Base-by-base conservation (phyloP, 2,888 invertebrate genomes). In the Drosophila picticornis region DNA sequence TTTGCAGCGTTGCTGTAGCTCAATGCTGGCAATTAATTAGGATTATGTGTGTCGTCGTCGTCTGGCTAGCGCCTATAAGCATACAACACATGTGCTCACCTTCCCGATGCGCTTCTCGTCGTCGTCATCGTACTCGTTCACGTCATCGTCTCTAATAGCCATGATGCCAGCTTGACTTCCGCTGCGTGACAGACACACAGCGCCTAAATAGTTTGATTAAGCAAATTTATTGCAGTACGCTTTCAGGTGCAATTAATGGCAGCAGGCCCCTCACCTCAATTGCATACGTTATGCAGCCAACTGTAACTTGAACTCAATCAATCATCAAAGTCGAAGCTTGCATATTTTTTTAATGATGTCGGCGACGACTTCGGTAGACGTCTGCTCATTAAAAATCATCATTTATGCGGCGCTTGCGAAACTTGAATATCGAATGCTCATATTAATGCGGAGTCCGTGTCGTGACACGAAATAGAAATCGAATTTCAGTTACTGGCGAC, bases 11-110 rank as follows among this genome's bases (percentile, higher is more conserved):
- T 38, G 66, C 46, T 56, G 58, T 60, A 56, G 65, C 65, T 73
- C 68, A 75, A 81, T 76, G 86, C 84, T 77, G 80, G 86, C 91
- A 88, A 90, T 90, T 88, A 90, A 91, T 90, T 90, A 86, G 84
- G 86, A 90, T 90, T 89, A 90, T 89, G 89, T 83, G 81, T 89
- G 89, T 81, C 83, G 79, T 80, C 48, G 55, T 75, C 31, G 55
- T 75, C 25, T 85, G 85, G 76, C 73, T 75, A 75, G 67, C 67
- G 79, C 73, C 87, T 80, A 87, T 82, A 76, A 88, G 88, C 78
- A 70, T 80, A 85, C 85, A 87, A 73, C 69, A 69, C 77, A 75
- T 88, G 81, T 70, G 72, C 34, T 38, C 48, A 51, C 29, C 51
- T n/a, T 19, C n/a, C n/a, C 51, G 29, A 19, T 36, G 19, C 16